Conservation (phyloP, 2,113 vertebrate species). For the Galeopterus variegatus region DNA sequence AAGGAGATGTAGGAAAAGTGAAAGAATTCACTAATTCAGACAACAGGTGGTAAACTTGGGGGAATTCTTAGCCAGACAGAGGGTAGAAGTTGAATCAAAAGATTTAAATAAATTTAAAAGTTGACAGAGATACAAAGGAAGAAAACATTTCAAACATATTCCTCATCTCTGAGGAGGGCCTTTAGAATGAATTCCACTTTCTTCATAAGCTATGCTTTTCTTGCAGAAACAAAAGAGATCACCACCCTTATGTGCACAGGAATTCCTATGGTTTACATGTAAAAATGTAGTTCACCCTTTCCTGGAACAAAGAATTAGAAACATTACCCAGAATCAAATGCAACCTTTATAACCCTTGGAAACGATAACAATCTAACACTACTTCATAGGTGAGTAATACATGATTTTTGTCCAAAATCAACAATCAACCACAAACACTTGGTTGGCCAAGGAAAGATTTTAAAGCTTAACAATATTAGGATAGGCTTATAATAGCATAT, state of each 20-base stretch:
- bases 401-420: constrained; percentile 23
- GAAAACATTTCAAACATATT: neutral
- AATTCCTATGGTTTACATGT: neutral
- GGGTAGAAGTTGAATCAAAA: neutral
- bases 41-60: neutral
- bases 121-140: constrained; percentile 32
- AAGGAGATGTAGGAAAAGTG: neutral
- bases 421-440: neutral
- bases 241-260: neutral
- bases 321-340: constrained; percentile 41
- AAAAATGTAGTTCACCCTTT: constrained; percentile 29
- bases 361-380: constrained; percentile 30
- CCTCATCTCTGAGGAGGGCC: neutral
- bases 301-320: constrained; percentile 34
- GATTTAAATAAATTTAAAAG: constrained; percentile 38
- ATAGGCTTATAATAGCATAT: neutral
- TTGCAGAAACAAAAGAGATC: neutral
- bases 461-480: neutral
- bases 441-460: neutral
- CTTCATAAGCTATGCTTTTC: neutral
- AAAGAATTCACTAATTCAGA: neutral
- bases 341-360: constrained; percentile 3
- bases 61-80: neutral
- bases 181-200: constrained; percentile 14
- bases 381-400: constrained; percentile 54